phyloP scores from a whole-genome alignment of 2,888 invertebrate species.

The Phyllotreta striolata region DNA sequence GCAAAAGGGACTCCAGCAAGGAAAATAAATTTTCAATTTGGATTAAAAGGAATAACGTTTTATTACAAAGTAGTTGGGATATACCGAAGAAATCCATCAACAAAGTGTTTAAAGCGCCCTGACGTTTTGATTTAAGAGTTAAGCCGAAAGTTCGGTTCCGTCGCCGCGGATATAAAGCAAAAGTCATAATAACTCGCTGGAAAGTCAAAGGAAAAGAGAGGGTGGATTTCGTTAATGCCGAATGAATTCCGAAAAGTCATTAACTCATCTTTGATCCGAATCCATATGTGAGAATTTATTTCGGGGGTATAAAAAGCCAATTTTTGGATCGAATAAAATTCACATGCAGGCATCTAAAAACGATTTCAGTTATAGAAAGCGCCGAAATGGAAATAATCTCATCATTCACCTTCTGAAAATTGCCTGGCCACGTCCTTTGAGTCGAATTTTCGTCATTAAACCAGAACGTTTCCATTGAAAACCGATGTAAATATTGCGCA shows the following conservation, averaged over 20 bases:
- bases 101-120: slow-evolving; percentile 29
- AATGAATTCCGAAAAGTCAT: slow-evolving; percentile 10
- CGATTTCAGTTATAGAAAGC: no score
- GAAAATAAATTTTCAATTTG: slow-evolving; percentile 25
- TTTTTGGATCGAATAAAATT: no score
- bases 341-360: no score
- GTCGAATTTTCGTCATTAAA: slow-evolving; percentile 6
- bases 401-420: no score
- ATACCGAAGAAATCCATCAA: slow-evolving; percentile 32
- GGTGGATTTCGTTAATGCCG: slow-evolving; percentile 14
- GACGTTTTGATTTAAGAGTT: slow-evolving; percentile 32
- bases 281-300: slow-evolving; percentile 8
- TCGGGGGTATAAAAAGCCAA: not conserved
- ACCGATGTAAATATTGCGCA: slow-evolving; percentile 10
- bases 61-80: slow-evolving; percentile 27
- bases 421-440: no score
- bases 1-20: slow-evolving; percentile 7
- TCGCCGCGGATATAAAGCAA: slow-evolving; percentile 4
- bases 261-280: slow-evolving; percentile 12
- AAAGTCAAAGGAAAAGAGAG: not conserved
- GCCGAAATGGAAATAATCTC: no score
- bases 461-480: not conserved
- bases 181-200: slow-evolving; percentile 13
- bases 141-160: slow-evolving; percentile 24
- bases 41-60: slow-evolving; percentile 24